phyloP scores from a whole-genome alignment of 2,113 vertebrate species.

The Tragelaphus strepsiceros region DNA sequence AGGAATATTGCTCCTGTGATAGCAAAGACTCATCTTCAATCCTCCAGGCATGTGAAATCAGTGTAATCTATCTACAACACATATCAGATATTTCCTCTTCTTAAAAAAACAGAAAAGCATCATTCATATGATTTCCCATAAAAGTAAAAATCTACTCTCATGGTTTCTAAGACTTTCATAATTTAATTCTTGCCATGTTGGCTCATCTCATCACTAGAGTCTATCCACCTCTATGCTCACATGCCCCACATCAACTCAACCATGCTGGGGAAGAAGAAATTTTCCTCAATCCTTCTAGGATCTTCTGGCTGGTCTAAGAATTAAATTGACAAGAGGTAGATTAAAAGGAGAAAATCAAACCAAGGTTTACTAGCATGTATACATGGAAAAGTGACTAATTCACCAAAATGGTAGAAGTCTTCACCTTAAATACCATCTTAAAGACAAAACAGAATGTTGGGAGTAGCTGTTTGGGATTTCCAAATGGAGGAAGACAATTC shows the following conservation, averaged over 20 bases:
- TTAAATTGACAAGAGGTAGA: background rate
- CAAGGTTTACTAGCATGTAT: background rate
- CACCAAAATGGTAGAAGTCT: background rate
- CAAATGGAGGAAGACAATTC: background rate
- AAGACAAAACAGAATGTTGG: background rate
- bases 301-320: background rate
- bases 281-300: background rate
- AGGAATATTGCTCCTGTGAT: background rate
- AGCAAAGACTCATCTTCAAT: background rate
- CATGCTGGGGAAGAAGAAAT: background rate
- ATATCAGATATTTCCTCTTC: background rate
- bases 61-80: background rate
- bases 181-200: background rate
- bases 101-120: background rate
- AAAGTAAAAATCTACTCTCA: background rate
- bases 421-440: background rate
- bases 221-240: rapidly evolving
- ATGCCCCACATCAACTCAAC: background rate
- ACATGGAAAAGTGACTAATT: background rate
- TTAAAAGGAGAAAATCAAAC: background rate
- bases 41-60: background rate
- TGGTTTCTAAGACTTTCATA: background rate
- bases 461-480: background rate
- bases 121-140: background rate
- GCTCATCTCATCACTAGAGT: background rate